Evolutionary conservation across 2,113 vertebrate genomes (phyloP), one percentile per base, ranked within the genome.

Genomic region (Cephalopholis sonnerati): DNA sequence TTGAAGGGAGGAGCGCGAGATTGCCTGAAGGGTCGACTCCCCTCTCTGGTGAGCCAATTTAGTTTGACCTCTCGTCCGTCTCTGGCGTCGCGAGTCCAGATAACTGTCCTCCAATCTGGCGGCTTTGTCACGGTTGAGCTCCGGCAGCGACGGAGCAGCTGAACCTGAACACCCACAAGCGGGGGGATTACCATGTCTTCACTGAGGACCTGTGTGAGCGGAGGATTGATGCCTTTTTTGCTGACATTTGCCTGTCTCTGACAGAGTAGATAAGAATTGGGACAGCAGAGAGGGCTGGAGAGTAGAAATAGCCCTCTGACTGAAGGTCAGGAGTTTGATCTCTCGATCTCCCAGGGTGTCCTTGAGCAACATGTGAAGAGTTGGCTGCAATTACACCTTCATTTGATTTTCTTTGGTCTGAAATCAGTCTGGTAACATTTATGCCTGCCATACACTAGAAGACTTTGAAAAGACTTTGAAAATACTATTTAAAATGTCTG

Each of bases 11-110:
- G 79, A 90, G 87, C 48, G 1, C 76, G 46, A 79, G 69, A 81
- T 84, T 51, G 91, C 89, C 91, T 81, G 79, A 55, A 79, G 93
- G 87, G 63, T 79, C 63, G 77, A 70, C 77, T 76, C 68, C 65
- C 61, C 86, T 92, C 92, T 86, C 92, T 66, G 85, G 86, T 90
- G 93, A 93, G 87, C 84, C 91, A 87, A 87, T 91, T 92, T 89
- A 93, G 81, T 74, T 41, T 59, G 79, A 93, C 89, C 92, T 86
- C 85, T 68, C 25, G 18, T 46, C 67, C 61, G 75, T 87, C 88
- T 83, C 83, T 67, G 39, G 90, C 57, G 84, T 82, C 50, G 64
- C 71, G 44, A 83, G 85, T 85, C 89, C 88, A 89, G 90, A 91
- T 89, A 92, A 87, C 87, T 85, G 90, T 93, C 91, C 84, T 85